Base-by-base conservation (phyloP, 2,797 vertebrate genomes). In the Paramormyrops hopkinsi region DNA sequence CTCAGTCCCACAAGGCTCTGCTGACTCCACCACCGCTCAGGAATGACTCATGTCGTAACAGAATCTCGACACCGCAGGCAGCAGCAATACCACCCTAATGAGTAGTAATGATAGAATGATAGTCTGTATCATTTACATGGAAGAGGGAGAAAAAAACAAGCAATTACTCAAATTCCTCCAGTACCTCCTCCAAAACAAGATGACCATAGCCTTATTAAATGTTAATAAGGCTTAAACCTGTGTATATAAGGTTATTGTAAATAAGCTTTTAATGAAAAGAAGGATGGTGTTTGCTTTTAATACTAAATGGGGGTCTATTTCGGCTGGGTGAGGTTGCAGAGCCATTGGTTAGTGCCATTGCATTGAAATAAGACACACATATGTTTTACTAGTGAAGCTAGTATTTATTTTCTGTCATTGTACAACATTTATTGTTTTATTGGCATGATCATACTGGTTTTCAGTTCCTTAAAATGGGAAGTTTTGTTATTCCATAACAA, bases 21-120 rank as follows among this genome's bases (percentile, higher is more conserved):
- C 5, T 25, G 17, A 54, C 29, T 50, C 44, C 2, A 0, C 62
- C 41, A 41, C 48, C 91, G 88, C 62, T 91, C 91, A 93, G 93
- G 92, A 94, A 94, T 94, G 93, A 95, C 92, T 94, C 92, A 88
- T 73, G 87, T 37, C 89, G 90, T 92, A 37, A 59, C 37, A 59
- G 56, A 82, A 86, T 89, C 89, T 33, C 88, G 89, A 59, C 91
- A 91, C 92, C 89, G 89, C 91, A 17, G 90, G 92, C 91, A 86
- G 88, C 90, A 69, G 89, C 91, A 87, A 90, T 89, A 65, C 25
- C 90, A 90, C 89, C 91, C 91, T 92, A 93, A 95, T 88, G 56
- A 94, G 91, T 90, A 25, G 46, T 91, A 90, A 93, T 88, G 9
- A 12, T 12, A 51, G 90, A 44, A 44, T 44, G 41, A 44, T 44